These are phyloP conservation scores for Trichomalopsis sarcophagae DNA, from an alignment of 1,140 invertebrate genomes.

Conservation along the genomic window DNA sequence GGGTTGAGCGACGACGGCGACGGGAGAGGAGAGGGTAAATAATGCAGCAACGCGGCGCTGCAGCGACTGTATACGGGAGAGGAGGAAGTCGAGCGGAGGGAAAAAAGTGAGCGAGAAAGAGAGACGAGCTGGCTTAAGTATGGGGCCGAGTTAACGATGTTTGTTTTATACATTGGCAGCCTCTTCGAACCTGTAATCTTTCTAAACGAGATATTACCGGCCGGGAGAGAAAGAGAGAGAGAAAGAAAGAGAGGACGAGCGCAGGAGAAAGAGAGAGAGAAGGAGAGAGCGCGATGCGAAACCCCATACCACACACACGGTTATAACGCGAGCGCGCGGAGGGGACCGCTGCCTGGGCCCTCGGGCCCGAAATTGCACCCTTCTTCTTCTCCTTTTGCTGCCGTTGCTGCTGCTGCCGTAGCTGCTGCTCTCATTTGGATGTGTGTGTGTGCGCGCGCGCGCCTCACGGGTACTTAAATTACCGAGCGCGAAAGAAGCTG, in stretches of 20 bases:
- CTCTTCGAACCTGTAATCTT: constrained; percentile 76
- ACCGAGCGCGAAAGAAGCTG: constrained; percentile 29
- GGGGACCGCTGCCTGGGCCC: background rate
- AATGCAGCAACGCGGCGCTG: constrained; percentile 13
- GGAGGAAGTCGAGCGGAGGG: constrained; percentile 4
- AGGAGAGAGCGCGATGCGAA: background rate
- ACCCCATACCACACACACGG: constrained; percentile 44
- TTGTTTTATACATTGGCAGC: constrained; percentile 77
- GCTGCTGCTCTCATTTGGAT: background rate
- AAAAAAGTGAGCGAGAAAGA: constrained; percentile 22
- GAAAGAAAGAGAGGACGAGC: background rate
- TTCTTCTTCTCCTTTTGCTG: background rate
- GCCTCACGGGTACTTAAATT: constrained; percentile 40
- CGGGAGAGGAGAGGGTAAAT: constrained; percentile 29
- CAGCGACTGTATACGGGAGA: background rate
- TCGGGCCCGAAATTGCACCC: constrained; percentile 22
- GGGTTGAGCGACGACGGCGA: background rate
- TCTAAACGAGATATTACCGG: constrained; percentile 76
- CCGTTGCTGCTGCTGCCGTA: background rate
- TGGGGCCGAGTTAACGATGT: constrained; percentile 75
- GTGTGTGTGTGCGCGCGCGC: background rate
- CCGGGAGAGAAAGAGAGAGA: constrained; percentile 26
- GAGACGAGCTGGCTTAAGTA: constrained; percentile 67
- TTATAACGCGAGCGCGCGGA: constrained; percentile 6
- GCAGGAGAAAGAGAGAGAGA: constrained; percentile 17